Base-by-base conservation (phyloP, 2,113 vertebrate genomes). In the Narcine bancroftii region DNA sequence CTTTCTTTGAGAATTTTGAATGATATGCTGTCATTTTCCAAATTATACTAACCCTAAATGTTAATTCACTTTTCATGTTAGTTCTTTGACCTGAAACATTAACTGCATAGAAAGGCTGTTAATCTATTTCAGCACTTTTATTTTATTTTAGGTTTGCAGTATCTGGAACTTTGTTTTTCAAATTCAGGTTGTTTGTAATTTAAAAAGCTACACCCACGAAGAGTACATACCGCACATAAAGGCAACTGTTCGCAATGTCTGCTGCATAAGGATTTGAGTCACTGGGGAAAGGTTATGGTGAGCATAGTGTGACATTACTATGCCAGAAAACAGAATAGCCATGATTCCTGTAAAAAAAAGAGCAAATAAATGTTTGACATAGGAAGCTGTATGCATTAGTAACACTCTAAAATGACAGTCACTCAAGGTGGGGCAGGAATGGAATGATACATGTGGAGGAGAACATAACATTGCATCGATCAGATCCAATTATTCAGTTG, bases 211-310 rank as follows among this genome's bases (percentile, higher is more conserved):
- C 56, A 29, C 85, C 33, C n/a, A 56, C 53, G 56, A 63, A 45
- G 29, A 73, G 36, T 19, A 97, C 98, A 94, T 94, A 99, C 99
- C 99, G 76, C 99, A 99, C 96, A 99, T 96, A 94, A 99, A 99
- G 94, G 98, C 98, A 94, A 99, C 97, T 0, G 98, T 97, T 79
- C 98, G 97, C 53, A 99, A 95, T 0, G 98, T 99, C 94, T 99
- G 99, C 95, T 99, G 99, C 98, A 99, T 99, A 92, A 99, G 97
- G 94, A 99, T 98, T 97, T 99, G 99, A 26, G 99, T 99, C 93
- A 99, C 98, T 0, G 99, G 99, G 53, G 99, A 99, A 94, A 99
- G 95, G 95, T 99, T 99, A 92, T 99, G 99, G 95, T 99, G 99
- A 0, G 98, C 99, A 93, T 99, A 99, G 95, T 99, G 99, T 9